Evolutionary conservation across 2,888 invertebrate genomes (phyloP), one percentile per base, ranked within the genome.

Genomic region (Rapana venosa): DNA sequence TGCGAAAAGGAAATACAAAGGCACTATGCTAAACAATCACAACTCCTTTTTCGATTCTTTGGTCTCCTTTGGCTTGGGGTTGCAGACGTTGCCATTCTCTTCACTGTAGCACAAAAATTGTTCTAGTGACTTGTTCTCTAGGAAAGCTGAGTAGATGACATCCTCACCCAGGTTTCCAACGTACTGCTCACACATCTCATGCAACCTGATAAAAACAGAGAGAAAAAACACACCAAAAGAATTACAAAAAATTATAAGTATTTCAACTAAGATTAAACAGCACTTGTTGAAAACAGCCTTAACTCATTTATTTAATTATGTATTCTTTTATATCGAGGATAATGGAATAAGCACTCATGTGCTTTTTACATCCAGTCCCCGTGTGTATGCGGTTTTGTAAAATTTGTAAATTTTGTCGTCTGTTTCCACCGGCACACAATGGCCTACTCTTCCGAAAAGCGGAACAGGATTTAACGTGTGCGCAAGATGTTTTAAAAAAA

Each of bases 101-200:
- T 87, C 36, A 66, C 32, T 74, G 36, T 70, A 70, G 22, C 74
- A 87, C 0, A 74, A 22, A 58, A 92, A 93, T 15, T 92, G 87
- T 83, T 93, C 92, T 17, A 95, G 89, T 0, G 87, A 87, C 13
- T 91, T 86, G 26, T 90, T 84, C 30, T 66, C 90, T 56, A 91
- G 91, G 87, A 92, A 93, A 1, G 30, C 92, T 6, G 90, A 87
- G 89, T 96, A 96, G 22, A 96, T 93, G 66, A 93, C 93, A 22
- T 93, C 92, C 90, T 96, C 96, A 30, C 95, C 96, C 58, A 95
- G 87, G 84, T 95, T 94, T n/a, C 95, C 96, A 2, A 95, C 91
- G 90, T 94, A 95, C 87, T 92, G 91, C 32, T 91, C 91, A 91
- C 96, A 95, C 93, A 95, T 94, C 56, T 93, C 91, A 85, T 92